Base-by-base conservation (phyloP, 1,140 invertebrate species). In the Trachymyrmex septentrionalis region DNA sequence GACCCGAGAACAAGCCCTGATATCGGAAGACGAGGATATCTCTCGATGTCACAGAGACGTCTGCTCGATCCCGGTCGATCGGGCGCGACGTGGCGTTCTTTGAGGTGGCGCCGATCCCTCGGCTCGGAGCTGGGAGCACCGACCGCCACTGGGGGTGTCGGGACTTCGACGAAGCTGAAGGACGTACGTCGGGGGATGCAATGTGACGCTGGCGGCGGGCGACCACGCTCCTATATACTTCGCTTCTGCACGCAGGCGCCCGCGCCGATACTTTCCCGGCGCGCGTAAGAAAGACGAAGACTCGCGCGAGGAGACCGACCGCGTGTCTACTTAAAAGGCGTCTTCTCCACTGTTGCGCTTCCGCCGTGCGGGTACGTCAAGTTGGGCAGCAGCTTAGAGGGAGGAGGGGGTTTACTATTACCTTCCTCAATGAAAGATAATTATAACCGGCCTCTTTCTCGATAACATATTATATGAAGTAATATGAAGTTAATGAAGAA, bases 161-260 rank as follows among this genome's bases (percentile, higher is more conserved):
- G 21, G 38, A 38, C 76, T 44, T 21, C 48, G 44, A 66, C 44
- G 86, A 89, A 59, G 87, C 80, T 77, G 72, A 71, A 69, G 72
- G 64, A 63, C 57, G 67, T 82, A 63, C 75, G 75, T 90, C 89
- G 88, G 80, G 72, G 87, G 55, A 85, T 71, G 86, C 88, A 88
- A 90, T 90, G 86, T 88, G 86, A 78, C 76, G 86, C 38, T 50
- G 67, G 77, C 71, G 86, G 59, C 44, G 71, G 53, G 53, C 64
- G 27, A 76, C 24, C 55, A 81, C 81, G 71, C 77, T 75, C 86
- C 89, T 90, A 90, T 90, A 87, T 90, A 90, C 69, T 80, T 84
- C 76, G 86, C 87, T 44, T 44, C 38, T 73, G 63, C 44, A 87
- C 88, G 88, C 89, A 90, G 73, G 89, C 89, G 89, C 78, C 64